phyloP scores from a whole-genome alignment of 2,797 vertebrate species.

The Meriones psammophilus region DNA sequence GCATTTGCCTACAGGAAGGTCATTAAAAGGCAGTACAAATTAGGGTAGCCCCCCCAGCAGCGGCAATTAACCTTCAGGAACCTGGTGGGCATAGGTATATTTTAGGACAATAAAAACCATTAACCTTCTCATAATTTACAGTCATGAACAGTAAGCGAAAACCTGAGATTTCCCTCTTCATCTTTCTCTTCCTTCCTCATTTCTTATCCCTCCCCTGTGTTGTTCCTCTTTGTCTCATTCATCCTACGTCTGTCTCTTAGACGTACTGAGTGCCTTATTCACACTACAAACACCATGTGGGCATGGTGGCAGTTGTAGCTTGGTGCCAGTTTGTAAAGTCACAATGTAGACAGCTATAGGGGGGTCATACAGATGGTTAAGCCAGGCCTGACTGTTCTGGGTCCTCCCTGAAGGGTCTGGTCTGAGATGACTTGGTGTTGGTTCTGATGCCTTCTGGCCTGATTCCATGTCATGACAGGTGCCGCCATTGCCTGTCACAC shows the following conservation, averaged over 20 bases:
- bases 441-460: slow-evolving; percentile 37
- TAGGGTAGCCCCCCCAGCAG: slow-evolving; percentile 71
- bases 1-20: slow-evolving; percentile 75
- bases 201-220: neutral
- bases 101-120: slow-evolving; percentile 75
- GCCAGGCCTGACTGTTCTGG: neutral
- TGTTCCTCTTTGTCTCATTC: neutral
- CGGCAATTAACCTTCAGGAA: slow-evolving; percentile 81
- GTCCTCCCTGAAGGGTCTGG: neutral
- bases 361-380: neutral
- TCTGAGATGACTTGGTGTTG: neutral
- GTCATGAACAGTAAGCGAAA: slow-evolving; percentile 65
- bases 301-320: neutral
- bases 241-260: neutral
- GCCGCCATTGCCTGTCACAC: slow-evolving; percentile 53
- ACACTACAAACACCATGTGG: neutral
- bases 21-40: slow-evolving; percentile 74
- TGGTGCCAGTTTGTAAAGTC: neutral
- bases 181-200: neutral
- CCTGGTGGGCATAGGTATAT: slow-evolving; percentile 61
- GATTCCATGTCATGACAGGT: slow-evolving; percentile 53
- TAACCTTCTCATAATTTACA: slow-evolving; percentile 78
- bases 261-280: neutral
- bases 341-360: neutral
- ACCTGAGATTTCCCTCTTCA: neutral